phyloP scores from a whole-genome alignment of 2,888 invertebrate genomes.

The Cheilosia urbana region DNA sequence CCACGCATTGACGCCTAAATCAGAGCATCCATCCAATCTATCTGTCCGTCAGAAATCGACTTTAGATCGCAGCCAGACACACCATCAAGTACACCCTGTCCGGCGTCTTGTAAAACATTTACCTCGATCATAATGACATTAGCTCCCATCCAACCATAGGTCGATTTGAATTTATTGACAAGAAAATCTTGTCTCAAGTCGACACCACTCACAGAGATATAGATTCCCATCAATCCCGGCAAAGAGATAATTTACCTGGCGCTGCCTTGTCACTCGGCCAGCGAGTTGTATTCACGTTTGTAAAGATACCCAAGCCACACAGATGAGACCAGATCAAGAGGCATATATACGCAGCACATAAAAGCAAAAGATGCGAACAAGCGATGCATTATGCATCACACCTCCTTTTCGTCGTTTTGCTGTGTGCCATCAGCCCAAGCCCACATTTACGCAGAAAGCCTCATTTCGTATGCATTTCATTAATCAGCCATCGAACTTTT shows the following conservation, averaged over 20 bases:
- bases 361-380: slow-evolving; percentile 29
- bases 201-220: slow-evolving; percentile 23
- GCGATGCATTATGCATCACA: slow-evolving; percentile 70
- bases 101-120: not conserved
- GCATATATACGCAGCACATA: slow-evolving; percentile 19
- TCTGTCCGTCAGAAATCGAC: too few relatives aligned
- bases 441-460: slow-evolving; percentile 76
- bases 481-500: slow-evolving; percentile 74
- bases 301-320: slow-evolving; percentile 21
- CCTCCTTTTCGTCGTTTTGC: slow-evolving; percentile 40
- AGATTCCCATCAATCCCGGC: slow-evolving; percentile 42
- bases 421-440: slow-evolving; percentile 27
- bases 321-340: slow-evolving; percentile 51
- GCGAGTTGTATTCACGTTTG: slow-evolving; percentile 21
- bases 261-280: slow-evolving; percentile 53
- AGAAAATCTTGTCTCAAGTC: slow-evolving; percentile 15
- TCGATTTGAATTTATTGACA: slow-evolving; percentile 26
- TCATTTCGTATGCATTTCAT: slow-evolving; percentile 81
- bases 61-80: too few relatives aligned
- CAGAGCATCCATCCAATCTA: too few relatives aligned
- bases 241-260: slow-evolving; percentile 54
- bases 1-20: too few relatives aligned
- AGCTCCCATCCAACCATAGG: not conserved
- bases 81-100: too few relatives aligned
- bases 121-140: not conserved